Evolutionary conservation across 2,888 invertebrate species (phyloP).

Genomic region (Allygus modestus): DNA sequence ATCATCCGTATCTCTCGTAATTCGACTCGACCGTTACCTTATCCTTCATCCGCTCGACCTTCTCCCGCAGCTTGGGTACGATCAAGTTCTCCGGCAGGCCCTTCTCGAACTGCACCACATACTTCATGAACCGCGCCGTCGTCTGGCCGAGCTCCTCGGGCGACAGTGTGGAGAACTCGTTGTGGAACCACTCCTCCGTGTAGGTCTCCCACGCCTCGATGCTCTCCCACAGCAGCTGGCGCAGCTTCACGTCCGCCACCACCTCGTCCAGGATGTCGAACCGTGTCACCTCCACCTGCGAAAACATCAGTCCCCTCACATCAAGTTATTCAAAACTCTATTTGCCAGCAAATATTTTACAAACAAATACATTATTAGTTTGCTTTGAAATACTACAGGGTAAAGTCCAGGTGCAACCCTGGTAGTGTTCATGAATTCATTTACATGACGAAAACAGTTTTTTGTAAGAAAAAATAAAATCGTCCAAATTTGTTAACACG

Average conservation of each 20-base stretch:
- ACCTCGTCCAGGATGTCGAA: constrained; percentile 90
- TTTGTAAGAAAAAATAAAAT: no score
- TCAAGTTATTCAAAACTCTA: no score
- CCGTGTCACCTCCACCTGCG: constrained; percentile 88
- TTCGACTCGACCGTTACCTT: constrained; percentile 80
- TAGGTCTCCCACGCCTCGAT: constrained; percentile 81
- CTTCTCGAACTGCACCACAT: constrained; percentile 88
- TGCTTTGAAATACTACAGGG: no score
- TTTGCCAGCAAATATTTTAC: no score
- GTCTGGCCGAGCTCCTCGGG: constrained; percentile 84
- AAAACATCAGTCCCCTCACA: no score
- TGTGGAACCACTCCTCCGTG: constrained; percentile 72
- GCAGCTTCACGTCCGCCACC: constrained; percentile 86
- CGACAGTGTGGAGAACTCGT: constrained; percentile 81
- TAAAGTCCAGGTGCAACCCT: no score
- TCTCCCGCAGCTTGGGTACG: constrained; percentile 85
- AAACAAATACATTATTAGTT: no score
- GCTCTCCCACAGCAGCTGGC: constrained; percentile 89
- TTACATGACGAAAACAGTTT: no score
- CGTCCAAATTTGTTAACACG: no score
- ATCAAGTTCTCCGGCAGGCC: constrained; percentile 89
- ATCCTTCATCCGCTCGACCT: constrained; percentile 87
- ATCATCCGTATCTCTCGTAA: no score
- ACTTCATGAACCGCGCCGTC: constrained; percentile 83
- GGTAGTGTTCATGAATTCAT: no score